These are phyloP conservation scores for Eueremaeus valkanovi DNA, from an alignment of 2,888 invertebrate genomes.

Conservation along the genomic window DNA sequence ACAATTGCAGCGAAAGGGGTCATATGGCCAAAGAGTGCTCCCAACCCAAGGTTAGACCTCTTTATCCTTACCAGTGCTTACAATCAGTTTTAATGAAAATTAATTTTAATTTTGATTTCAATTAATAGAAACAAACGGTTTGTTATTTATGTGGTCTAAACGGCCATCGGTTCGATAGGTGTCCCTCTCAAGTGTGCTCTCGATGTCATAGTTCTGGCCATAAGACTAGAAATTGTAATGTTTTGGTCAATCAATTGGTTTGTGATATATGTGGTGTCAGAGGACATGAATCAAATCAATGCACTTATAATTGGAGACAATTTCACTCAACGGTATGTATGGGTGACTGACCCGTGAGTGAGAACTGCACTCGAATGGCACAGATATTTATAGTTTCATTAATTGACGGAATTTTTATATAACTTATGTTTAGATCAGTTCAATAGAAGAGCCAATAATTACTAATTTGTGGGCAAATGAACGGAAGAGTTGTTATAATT, in stretches of 20 bases:
- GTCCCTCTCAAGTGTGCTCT: not conserved
- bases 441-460: slow-evolving; percentile 8
- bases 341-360: not conserved
- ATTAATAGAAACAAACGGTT: not conserved
- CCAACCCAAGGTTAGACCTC: not conserved
- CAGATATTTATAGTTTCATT: slow-evolving; percentile 10
- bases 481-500: slow-evolving; percentile 31
- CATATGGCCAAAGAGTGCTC: slow-evolving; percentile 16
- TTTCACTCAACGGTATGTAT: slow-evolving; percentile 46
- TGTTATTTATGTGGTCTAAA: not conserved
- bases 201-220: not conserved
- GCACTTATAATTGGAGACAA: slow-evolving; percentile 45
- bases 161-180: not conserved
- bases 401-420: not conserved
- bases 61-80: too few species aligned
- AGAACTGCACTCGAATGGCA: not conserved
- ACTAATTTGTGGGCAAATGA: not conserved
- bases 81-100: too few species aligned
- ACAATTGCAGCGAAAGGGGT: slow-evolving; percentile 23
- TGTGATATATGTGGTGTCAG: slow-evolving; percentile 20
- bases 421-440: slow-evolving; percentile 15
- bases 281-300: slow-evolving; percentile 36
- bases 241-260: slow-evolving; percentile 15
- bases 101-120: too few species aligned
- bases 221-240: not conserved